phyloP scores from a whole-genome alignment of 1,140 invertebrate species.

The Sarcophaga bullata region DNA sequence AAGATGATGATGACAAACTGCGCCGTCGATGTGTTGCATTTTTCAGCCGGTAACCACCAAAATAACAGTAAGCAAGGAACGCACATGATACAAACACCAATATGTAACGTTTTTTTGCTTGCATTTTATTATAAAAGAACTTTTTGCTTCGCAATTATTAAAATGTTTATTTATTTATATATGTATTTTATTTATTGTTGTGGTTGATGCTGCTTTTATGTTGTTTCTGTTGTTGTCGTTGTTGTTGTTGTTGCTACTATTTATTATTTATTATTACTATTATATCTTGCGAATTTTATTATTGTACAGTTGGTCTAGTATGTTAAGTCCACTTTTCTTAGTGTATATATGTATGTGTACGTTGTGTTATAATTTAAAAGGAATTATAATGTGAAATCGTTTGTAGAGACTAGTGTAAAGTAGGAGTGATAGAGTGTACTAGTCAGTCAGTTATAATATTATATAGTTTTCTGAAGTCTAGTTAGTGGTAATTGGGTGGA shows the following conservation, averaged over 20 bases:
- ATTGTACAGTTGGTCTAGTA: not conserved
- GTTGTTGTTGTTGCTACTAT: not conserved
- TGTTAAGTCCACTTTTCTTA: not conserved
- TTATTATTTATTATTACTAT: not conserved
- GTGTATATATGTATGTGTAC: not conserved
- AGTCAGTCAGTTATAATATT: not conserved
- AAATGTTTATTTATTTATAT: no score
- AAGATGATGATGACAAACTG: conserved; percentile 35
- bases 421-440: not conserved
- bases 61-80: conserved; percentile 86
- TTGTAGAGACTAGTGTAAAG: not conserved
- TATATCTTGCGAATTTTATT: not conserved
- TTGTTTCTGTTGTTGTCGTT: not conserved
- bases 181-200: no score
- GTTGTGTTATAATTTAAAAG: not conserved
- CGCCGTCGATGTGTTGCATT: conserved; percentile 41
- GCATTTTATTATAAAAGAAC: conserved; percentile 70
- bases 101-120: conserved; percentile 92
- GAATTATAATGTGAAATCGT: not conserved
- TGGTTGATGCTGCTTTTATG: not conserved
- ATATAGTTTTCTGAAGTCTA: not conserved
- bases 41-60: conserved; percentile 73
- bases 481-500: not conserved
- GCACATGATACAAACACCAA: conserved; percentile 82
- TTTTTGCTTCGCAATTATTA: no score